These are phyloP conservation scores for Pteromalus puparum DNA, from an alignment of 1,140 invertebrate species.

Conservation along the genomic window DNA sequence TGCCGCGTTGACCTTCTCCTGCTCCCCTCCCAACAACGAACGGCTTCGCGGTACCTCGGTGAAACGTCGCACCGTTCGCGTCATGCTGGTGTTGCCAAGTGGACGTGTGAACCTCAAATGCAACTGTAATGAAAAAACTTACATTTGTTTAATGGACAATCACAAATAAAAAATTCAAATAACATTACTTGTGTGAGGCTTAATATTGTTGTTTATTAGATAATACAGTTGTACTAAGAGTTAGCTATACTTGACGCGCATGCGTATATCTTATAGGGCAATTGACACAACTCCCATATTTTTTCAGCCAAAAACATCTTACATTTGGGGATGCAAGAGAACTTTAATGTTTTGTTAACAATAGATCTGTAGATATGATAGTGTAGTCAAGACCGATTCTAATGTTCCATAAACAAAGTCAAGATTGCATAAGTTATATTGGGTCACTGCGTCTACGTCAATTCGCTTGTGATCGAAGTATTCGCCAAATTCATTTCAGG, in stretches of 20 bases:
- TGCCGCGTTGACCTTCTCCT: slow-evolving; percentile 41
- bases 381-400: no score
- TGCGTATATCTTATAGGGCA: neutral
- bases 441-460: no score
- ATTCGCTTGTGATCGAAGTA: no score
- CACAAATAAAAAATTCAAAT: no score
- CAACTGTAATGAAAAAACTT: neutral
- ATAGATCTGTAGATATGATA: no score
- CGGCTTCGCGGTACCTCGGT: neutral
- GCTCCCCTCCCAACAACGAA: neutral
- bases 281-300: neutral
- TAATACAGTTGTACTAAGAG: neutral
- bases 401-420: no score
- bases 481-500: no score
- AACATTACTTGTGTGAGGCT: no score
- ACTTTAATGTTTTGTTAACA: neutral
- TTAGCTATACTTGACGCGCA: neutral
- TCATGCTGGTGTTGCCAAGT: neutral
- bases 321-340: neutral
- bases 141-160: no score
- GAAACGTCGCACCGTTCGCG: slow-evolving; percentile 8
- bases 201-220: neutral
- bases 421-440: no score
- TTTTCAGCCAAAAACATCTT: neutral
- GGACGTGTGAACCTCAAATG: neutral